Evolutionary conservation across 2,113 vertebrate genomes (phyloP).

Genomic region (Hippocampus guttulatus): DNA sequence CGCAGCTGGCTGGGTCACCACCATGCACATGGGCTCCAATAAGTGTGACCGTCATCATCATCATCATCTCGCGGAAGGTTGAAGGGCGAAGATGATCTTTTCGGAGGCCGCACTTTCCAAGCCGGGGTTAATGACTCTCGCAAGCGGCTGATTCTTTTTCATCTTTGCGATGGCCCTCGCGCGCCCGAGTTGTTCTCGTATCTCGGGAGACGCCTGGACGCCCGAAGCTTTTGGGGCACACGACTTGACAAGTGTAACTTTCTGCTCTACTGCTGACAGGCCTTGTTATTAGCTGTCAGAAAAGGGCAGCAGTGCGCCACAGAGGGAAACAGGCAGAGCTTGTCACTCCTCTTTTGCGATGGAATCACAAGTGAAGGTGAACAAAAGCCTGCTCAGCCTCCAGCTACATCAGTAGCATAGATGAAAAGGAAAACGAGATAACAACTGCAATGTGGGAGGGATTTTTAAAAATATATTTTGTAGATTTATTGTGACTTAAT

Average conservation of each 20-base stretch:
- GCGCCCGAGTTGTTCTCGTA: conserved; percentile 43
- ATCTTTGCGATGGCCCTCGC: conserved; percentile 31
- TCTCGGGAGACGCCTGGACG: conserved; percentile 33
- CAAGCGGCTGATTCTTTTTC: conserved; percentile 30
- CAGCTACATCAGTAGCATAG: neutral
- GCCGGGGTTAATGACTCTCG: conserved; percentile 64
- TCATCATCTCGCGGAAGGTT: conserved; percentile 47
- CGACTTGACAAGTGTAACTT: conserved; percentile 53
- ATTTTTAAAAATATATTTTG: no score
- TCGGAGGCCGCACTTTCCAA: conserved; percentile 50
- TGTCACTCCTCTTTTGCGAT: conserved; percentile 42
- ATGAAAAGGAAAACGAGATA: neutral
- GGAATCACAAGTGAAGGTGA: neutral
- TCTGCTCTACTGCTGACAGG: conserved; percentile 61
- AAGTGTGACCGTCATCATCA: conserved; percentile 54
- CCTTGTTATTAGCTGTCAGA: conserved; percentile 53
- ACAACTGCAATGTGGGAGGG: neutral
- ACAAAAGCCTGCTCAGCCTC: neutral
- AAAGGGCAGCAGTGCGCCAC: conserved; percentile 13
- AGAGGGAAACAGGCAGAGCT: conserved; percentile 14
- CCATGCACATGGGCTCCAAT: conserved; percentile 36
- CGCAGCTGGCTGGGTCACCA: conserved; percentile 20
- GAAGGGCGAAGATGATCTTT: conserved; percentile 39
- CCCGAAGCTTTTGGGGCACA: conserved; percentile 27
- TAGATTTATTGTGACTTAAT: neutral